A percentile compares a stretch with the other conserved stretches of the same genome.
Conservation (phyloP, 2,113 vertebrate genomes). For the Calypte anna region DNA sequence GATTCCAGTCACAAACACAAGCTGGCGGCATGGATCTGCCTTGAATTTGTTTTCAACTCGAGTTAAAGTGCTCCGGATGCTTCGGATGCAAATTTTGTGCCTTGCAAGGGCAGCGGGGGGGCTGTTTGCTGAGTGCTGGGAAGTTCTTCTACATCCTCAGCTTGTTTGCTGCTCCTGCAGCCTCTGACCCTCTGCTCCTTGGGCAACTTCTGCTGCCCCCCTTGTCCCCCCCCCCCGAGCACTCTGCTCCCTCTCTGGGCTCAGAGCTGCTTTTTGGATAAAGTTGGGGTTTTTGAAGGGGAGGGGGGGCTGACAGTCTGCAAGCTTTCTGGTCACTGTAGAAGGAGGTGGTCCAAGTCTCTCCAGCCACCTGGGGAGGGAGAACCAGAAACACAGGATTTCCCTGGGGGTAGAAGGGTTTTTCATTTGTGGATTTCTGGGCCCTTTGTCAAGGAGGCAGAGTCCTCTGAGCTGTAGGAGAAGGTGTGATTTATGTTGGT, state of each 20-base stretch:
- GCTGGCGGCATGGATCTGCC: slow-evolving; percentile 33
- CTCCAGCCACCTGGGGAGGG: fast-evolving
- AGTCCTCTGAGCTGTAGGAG: fast-evolving
- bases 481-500: fast-evolving
- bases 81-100: slow-evolving; percentile 25
- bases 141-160: background rate
- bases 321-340: fast-evolving
- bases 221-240: background rate
- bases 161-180: background rate
- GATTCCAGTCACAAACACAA: slow-evolving; percentile 39
- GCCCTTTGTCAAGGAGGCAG: background rate
- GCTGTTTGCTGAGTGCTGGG: background rate
- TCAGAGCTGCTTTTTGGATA: background rate
- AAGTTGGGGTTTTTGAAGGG: too few relatives aligned
- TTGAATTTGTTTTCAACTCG: background rate
- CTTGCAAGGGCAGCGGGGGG: background rate
- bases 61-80: slow-evolving; percentile 1
- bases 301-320: too few relatives aligned
- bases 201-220: background rate
- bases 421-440: background rate
- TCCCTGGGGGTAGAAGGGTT: fast-evolving
- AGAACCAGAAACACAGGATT: fast-evolving
- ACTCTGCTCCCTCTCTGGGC: fast-evolving
- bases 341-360: background rate
- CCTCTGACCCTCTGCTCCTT: background rate